Percentiles rank a stretch among this genome's conserved stretches.
phyloP scores from a whole-genome alignment of 2,113 vertebrate genomes.

The Megalops atlanticus region DNA sequence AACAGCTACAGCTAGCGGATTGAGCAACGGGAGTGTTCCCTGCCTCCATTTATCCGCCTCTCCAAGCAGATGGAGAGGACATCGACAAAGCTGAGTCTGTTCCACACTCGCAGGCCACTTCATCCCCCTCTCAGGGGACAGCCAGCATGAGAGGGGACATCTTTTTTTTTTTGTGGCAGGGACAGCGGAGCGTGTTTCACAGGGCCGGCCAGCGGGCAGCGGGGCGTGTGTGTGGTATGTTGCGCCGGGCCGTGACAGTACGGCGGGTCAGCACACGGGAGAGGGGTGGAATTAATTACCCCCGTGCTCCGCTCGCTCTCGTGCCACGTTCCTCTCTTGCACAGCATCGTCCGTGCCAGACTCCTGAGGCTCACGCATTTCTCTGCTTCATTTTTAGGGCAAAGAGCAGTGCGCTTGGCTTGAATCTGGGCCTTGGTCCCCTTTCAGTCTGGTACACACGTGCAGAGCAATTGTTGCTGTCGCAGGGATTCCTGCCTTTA shows the following conservation, averaged over 20 bases:
- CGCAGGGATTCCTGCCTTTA: too few relatives aligned
- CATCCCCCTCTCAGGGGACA: background rate
- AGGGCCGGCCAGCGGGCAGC: background rate
- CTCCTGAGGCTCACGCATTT: too few relatives aligned
- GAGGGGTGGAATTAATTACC: slow-evolving; percentile 1
- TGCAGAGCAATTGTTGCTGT: too few relatives aligned
- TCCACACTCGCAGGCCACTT: background rate
- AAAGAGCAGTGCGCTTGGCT: too few relatives aligned
- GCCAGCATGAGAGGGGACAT: background rate
- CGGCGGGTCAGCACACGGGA: too few relatives aligned
- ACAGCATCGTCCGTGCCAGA: background rate
- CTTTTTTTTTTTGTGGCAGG: background rate
- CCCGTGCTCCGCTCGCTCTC: background rate
- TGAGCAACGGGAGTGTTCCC: too few relatives aligned
- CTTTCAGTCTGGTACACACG: too few relatives aligned
- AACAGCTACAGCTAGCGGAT: too few relatives aligned
- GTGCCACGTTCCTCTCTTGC: background rate
- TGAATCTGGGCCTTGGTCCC: too few relatives aligned
- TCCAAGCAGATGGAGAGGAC: background rate
- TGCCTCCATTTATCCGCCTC: too few relatives aligned
- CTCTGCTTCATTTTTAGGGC: too few relatives aligned
- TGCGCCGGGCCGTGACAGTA: background rate
- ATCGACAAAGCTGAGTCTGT: background rate
- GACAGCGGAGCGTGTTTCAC: background rate
- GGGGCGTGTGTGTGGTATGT: background rate